Conservation (phyloP, 2,797 vertebrate genomes). For the Alectoris magna region DNA sequence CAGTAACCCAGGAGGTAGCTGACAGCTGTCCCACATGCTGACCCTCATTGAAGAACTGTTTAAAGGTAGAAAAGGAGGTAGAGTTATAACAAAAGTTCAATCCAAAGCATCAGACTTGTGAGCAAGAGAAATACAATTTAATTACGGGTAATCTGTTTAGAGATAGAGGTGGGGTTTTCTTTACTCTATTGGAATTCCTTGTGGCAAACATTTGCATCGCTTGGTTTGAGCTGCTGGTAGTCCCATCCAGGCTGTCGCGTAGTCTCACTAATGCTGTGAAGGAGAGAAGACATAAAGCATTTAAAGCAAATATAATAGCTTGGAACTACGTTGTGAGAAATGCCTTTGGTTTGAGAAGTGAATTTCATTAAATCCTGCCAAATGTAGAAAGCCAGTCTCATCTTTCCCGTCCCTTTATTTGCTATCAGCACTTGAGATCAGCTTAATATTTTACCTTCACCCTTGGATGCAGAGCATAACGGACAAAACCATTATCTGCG, state of each 20-base stretch:
- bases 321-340: neutral
- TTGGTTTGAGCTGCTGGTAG: neutral
- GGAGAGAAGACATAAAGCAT: neutral
- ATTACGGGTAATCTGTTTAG: neutral
- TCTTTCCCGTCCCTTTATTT: conserved; percentile 13
- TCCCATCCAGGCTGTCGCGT: neutral
- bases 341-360: conserved; percentile 38
- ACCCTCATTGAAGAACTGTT: neutral
- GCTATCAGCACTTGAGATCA: conserved; percentile 53
- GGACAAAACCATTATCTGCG: conserved; percentile 37
- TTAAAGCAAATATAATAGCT: neutral
- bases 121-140: neutral
- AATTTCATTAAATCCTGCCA: conserved; percentile 56
- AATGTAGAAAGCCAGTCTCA: conserved; percentile 25
- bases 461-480: conserved; percentile 46
- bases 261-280: neutral
- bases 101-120: neutral
- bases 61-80: neutral
- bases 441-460: conserved; percentile 65
- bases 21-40: neutral
- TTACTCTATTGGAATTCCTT: neutral
- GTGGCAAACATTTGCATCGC: neutral
- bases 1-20: neutral
- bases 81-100: neutral
- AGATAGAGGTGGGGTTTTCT: neutral